Conservation (phyloP, 2,888 invertebrate genomes). For the Electrophaes corylata region DNA sequence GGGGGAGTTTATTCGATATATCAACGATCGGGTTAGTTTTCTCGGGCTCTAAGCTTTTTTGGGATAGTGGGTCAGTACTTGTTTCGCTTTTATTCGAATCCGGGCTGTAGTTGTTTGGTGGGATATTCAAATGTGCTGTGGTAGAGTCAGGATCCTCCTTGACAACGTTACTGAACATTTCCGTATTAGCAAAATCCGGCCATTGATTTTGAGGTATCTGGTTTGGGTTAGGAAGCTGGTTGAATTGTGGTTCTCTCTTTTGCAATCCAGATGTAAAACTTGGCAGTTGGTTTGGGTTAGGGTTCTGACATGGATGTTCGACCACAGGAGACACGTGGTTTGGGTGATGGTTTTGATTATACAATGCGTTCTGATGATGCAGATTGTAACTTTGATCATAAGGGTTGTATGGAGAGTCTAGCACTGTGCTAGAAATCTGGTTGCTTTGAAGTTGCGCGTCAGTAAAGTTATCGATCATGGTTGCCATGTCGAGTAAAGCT, state of each 20-base stretch:
- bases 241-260: constrained; percentile 68
- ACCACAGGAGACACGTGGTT: constrained; percentile 78
- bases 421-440: constrained; percentile 93
- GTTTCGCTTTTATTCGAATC: constrained; percentile 81
- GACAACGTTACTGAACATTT: constrained; percentile 80
- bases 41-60: constrained; percentile 63
- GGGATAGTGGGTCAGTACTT: constrained; percentile 62
- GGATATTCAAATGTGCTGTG: constrained; percentile 82
- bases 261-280: constrained; percentile 73
- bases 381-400: constrained; percentile 87
- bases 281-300: constrained; percentile 72
- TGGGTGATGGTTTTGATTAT: constrained; percentile 79
- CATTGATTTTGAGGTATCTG: constrained; percentile 70
- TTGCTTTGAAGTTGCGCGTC: constrained; percentile 92
- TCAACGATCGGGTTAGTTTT: constrained; percentile 63
- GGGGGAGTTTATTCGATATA: constrained; percentile 66
- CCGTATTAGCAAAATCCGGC: constrained; percentile 74
- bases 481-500: constrained; percentile 88
- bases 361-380: constrained; percentile 86
- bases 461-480: constrained; percentile 90
- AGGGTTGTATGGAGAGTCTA: constrained; percentile 87
- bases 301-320: constrained; percentile 68
- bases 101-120: constrained; percentile 79
- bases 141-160: constrained; percentile 92
- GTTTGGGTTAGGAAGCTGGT: constrained; percentile 41